Evolutionary conservation across 2,113 vertebrate species (phyloP), one percentile per base, ranked within the genome.

Genomic region (Prietella phreatophila): DNA sequence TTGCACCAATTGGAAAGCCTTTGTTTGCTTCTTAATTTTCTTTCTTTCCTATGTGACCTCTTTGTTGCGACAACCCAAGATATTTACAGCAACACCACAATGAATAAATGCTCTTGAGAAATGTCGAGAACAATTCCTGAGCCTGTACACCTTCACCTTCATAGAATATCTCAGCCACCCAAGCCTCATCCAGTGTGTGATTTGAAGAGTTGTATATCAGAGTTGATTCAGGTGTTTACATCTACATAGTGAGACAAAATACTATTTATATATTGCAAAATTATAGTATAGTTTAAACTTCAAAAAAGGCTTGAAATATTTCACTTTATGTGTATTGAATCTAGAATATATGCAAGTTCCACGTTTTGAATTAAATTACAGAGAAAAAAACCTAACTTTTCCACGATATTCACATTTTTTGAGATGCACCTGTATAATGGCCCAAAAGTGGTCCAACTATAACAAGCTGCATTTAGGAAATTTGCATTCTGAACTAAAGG

Each of bases 81-180:
- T 84, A 69, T 84, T 67, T 84, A 67, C 42, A 84, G 61, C n/a
- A 84, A 69, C 83, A 22, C 55, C 47, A 71, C 83, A 33, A 5
- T 39, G 33, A 27, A n/a, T n/a, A 30, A n/a, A 67, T 56, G n/a
- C 25, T 19, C 11, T n/a, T 36, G 42, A 17, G n/a, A 81, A 58
- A 58, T 60, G 14, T 17, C 13, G 10, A 42, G 67, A 60, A 60
- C 11, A 60, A 19, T 20, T 80, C 27, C 47, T 55, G 27, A 53
- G 76, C 39, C 20, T 79, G 63, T 63, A 36, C 85, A 58, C 19
- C 85, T 14, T 86, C 1, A 56, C 42, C 42, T 85, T 22, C 65
- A 76, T 25, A 13, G 11, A 82, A 36, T 27, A 30, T 60, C 61
- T 20, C 55, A 42, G 53, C 10, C 30, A 30, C 39, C 10, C 25